These are phyloP conservation scores for Drosophila hydei DNA, from an alignment of 1,140 invertebrate species.

Conservation along the genomic window DNA sequence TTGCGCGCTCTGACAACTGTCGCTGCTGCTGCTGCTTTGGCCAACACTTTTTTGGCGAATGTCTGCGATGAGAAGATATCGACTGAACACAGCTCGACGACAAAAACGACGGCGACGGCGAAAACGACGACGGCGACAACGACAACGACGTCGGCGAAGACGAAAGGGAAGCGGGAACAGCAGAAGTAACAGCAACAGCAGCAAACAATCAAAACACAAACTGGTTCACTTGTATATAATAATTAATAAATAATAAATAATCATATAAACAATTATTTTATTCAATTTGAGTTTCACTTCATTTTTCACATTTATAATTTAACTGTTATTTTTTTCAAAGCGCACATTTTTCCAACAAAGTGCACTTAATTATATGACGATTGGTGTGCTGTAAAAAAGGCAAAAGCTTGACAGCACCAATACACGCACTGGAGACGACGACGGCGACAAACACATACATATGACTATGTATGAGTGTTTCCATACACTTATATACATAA, in stretches of 20 bases:
- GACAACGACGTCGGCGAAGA: constrained; percentile 2
- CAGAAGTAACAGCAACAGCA: constrained; percentile 26
- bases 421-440: constrained; percentile 15
- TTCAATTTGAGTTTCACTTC: background rate
- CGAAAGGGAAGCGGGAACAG: background rate
- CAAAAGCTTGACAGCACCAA: constrained; percentile 31
- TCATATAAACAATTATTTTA: background rate
- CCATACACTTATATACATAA: background rate
- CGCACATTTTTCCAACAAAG: constrained; percentile 17
- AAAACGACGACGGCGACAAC: constrained; percentile 6
- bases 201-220: constrained; percentile 19
- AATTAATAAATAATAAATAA: background rate
- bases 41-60: constrained; percentile 51
- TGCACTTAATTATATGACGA: constrained; percentile 33
- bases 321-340: constrained; percentile 2
- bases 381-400: constrained; percentile 54
- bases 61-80: constrained; percentile 49
- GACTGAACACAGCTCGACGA: constrained; percentile 41
- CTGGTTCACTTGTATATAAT: background rate
- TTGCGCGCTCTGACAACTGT: constrained; percentile 16
- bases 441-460: constrained; percentile 32
- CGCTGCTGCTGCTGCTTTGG: constrained; percentile 30
- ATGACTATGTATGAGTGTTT: background rate
- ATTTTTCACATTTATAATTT: background rate
- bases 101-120: background rate